phyloP scores from a whole-genome alignment of 2,888 invertebrate genomes.

The Drosophila mettleri region DNA sequence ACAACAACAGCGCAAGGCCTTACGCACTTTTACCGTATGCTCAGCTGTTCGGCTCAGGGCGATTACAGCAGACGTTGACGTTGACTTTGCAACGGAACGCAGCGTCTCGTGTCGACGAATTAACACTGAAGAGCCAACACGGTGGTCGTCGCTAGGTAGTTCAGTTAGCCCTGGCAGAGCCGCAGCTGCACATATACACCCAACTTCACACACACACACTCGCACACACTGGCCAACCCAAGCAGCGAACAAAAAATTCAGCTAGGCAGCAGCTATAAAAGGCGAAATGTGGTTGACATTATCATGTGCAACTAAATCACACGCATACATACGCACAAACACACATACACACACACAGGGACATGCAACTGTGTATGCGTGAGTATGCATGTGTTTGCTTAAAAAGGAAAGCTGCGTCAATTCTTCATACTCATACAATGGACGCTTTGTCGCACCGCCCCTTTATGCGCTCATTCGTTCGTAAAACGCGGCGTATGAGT shows the following conservation, averaged over 20 bases:
- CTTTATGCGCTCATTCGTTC: slow-evolving; percentile 75
- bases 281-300: slow-evolving; percentile 75
- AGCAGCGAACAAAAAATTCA: slow-evolving; percentile 55
- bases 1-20: slow-evolving; percentile 40
- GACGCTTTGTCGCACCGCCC: slow-evolving; percentile 59
- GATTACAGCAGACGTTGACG: slow-evolving; percentile 51
- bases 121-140: slow-evolving; percentile 82
- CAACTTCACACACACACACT: slow-evolving; percentile 28
- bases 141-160: slow-evolving; percentile 62
- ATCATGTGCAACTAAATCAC: slow-evolving; percentile 79
- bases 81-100: slow-evolving; percentile 67
- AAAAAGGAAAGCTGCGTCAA: slow-evolving; percentile 48
- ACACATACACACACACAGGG: slow-evolving; percentile 35
- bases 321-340: too few species aligned
- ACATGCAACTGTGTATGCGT: slow-evolving; percentile 17
- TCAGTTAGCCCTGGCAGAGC: slow-evolving; percentile 57
- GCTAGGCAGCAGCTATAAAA: slow-evolving; percentile 65
- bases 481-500: slow-evolving; percentile 74
- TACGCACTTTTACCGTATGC: slow-evolving; percentile 40
- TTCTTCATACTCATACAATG: slow-evolving; percentile 41
- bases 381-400: slow-evolving; percentile 2
- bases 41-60: slow-evolving; percentile 39
- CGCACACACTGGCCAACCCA: slow-evolving; percentile 53
- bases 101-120: slow-evolving; percentile 83
- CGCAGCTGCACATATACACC: slow-evolving; percentile 52